A percentile compares a stretch with the other conserved stretches of the same genome.
phyloP scores from a whole-genome alignment of 2,113 vertebrate genomes.

The Python bivittatus region DNA sequence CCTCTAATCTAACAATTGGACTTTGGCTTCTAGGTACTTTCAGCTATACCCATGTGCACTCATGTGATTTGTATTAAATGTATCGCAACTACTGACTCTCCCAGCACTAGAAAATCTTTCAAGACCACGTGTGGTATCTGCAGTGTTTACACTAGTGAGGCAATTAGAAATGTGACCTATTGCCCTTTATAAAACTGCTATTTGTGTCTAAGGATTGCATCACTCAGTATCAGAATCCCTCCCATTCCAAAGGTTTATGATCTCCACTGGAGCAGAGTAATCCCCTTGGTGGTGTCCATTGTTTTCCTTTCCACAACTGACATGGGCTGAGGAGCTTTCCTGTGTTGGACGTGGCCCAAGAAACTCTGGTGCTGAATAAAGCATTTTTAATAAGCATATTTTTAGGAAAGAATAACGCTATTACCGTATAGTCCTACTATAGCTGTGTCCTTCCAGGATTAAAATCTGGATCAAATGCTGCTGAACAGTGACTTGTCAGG shows the following conservation, averaged over 20 bases:
- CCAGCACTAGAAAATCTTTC: neutral
- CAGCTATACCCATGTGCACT: neutral
- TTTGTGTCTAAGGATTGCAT: neutral
- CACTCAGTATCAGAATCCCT: neutral
- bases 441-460: neutral
- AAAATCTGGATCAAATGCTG: constrained; percentile 4
- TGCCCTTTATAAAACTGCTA: neutral
- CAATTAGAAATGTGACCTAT: neutral
- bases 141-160: neutral
- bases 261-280: neutral
- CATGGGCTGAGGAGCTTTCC: neutral
- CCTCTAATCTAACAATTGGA: neutral
- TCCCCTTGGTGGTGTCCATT: neutral
- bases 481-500: neutral
- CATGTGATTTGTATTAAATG: neutral
- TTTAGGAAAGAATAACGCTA: neutral
- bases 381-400: neutral
- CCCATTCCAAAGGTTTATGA: neutral
- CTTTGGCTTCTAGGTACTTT: neutral
- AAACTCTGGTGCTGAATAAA: neutral
- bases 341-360: neutral
- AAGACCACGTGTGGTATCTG: neutral
- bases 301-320: neutral
- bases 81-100: neutral
- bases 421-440: neutral